phyloP scores from a whole-genome alignment of 2,797 vertebrate genomes.

The Hapalemur alaotrensis region DNA sequence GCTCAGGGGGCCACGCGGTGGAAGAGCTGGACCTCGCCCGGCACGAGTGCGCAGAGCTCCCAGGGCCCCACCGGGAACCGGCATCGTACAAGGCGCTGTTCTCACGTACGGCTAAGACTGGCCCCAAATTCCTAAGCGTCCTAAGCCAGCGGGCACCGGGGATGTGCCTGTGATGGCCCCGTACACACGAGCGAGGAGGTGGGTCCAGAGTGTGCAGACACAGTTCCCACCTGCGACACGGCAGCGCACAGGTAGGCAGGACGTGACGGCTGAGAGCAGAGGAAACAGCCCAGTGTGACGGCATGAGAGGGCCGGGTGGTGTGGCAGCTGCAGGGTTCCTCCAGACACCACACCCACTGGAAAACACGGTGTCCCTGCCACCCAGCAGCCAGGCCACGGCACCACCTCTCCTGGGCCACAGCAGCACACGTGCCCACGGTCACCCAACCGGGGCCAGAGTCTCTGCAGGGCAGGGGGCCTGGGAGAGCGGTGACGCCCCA shows the following conservation, averaged over 20 bases:
- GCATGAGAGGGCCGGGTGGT: background rate
- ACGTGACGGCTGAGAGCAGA: background rate
- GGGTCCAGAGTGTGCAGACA: no score
- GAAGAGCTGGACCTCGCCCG: background rate
- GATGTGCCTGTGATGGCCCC: rapidly evolving
- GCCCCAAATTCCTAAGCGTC: rapidly evolving
- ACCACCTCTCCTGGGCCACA: background rate
- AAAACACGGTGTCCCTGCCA: no score
- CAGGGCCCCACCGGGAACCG: rapidly evolving
- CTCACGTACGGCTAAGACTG: rapidly evolving
- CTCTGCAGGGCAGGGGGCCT: background rate
- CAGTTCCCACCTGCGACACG: no score
- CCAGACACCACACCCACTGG: no score
- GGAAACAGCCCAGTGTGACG: no score
- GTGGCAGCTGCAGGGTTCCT: background rate
- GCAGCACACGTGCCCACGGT: background rate
- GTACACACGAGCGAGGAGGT: background rate
- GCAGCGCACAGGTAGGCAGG: rapidly evolving
- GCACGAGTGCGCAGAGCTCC: rapidly evolving
- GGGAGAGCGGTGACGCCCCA: rapidly evolving
- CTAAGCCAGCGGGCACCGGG: no score
- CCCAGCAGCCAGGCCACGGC: background rate
- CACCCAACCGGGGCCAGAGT: rapidly evolving
- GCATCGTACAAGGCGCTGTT: rapidly evolving
- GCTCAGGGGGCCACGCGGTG: rapidly evolving